Conservation (phyloP, 2,113 vertebrate species). For the Oreotrochilus melanogaster region DNA sequence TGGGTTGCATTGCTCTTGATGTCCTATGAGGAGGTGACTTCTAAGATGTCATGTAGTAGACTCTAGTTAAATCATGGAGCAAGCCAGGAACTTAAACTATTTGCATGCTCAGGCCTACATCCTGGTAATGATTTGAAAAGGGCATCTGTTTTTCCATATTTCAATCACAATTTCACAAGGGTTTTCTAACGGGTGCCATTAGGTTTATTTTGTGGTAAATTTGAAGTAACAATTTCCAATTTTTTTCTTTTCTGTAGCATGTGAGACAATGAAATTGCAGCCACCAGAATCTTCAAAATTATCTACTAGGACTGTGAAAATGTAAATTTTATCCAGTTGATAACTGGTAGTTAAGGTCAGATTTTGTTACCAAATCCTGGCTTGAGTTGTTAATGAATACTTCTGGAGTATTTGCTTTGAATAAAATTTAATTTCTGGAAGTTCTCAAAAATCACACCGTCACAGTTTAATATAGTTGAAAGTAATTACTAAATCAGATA, state of each 20-base stretch:
- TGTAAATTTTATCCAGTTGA: not conserved
- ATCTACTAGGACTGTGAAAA: not conserved
- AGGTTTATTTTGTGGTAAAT: not conserved
- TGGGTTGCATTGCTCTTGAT: not conserved
- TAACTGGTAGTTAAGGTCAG: not conserved
- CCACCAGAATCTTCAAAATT: not conserved
- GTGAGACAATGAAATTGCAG: not conserved
- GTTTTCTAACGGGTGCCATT: not conserved
- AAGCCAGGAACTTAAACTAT: not conserved
- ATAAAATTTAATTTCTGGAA: not conserved
- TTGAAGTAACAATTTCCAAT: not conserved
- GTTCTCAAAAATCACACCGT: not conserved
- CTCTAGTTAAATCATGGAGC: not conserved
- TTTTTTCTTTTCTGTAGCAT: not conserved
- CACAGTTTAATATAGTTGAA: not conserved
- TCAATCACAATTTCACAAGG: not conserved
- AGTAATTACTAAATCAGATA: not conserved
- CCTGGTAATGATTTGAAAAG: not conserved
- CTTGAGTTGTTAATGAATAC: not conserved
- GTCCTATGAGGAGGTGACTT: not conserved
- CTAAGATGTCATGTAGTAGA: not conserved
- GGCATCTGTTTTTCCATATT: not conserved
- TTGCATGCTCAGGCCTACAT: constrained; percentile 37
- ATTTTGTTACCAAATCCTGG: not conserved
- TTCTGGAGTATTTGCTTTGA: not conserved